Conservation (phyloP, 2,888 invertebrate genomes). For the Apamea anceps region DNA sequence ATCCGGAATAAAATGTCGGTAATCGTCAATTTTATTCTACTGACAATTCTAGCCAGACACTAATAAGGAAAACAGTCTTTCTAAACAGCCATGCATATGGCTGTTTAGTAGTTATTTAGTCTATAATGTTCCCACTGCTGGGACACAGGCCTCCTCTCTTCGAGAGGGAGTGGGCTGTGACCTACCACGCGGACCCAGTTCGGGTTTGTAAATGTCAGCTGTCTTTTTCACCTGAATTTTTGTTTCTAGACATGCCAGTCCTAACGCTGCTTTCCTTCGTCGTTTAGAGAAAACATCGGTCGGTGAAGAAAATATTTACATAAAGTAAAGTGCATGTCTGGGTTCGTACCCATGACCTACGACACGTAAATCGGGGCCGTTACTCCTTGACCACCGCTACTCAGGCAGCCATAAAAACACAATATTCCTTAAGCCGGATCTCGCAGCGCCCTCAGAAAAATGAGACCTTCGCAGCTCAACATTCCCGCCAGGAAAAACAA, state of each 20-base stretch:
- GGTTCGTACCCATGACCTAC: neutral
- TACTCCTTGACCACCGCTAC: neutral
- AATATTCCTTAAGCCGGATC: neutral
- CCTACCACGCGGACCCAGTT: no score
- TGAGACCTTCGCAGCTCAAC: neutral
- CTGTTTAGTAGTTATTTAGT: no score
- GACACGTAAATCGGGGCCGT: no score
- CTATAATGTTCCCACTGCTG: no score
- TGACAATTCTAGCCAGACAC: neutral
- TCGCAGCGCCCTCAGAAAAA: neutral
- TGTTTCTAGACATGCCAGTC: no score
- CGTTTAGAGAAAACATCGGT: neutral
- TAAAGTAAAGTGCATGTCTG: neutral
- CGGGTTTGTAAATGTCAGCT: no score
- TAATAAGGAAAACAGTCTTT: no score
- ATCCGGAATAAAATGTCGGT: neutral
- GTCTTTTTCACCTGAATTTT: no score
- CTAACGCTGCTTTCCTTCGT: no score
- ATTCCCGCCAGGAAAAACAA: slow-evolving; percentile 1
- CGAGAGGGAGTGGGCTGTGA: no score
- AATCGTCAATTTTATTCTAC: neutral
- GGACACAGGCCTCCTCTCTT: no score
- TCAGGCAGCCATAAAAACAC: neutral
- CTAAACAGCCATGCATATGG: neutral
- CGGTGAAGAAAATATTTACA: neutral